A percentile compares a stretch with the other conserved stretches of the same genome.
Conservation (phyloP, 2,888 invertebrate genomes). For the Cephus runcator region DNA sequence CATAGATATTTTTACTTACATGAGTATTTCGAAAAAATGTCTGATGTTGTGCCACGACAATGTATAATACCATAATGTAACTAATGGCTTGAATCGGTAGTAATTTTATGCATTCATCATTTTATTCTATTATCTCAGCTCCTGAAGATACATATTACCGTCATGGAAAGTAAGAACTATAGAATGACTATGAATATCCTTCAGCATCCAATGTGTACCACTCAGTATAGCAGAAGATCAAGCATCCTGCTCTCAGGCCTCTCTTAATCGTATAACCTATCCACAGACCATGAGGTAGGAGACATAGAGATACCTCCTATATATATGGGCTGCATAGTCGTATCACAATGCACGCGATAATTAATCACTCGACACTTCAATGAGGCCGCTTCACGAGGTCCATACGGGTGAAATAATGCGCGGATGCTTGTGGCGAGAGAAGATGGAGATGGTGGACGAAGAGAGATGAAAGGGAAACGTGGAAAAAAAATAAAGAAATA, state of each 20-base stretch:
- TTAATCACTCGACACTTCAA: conserved; percentile 28
- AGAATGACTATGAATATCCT: neutral
- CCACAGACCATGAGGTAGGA: neutral
- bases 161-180: neutral
- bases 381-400: conserved; percentile 10
- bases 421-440: neutral
- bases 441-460: neutral
- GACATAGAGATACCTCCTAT: neutral
- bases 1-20: neutral
- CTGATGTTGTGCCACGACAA: neutral
- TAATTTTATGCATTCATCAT: neutral
- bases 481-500: neutral
- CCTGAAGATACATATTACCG: neutral
- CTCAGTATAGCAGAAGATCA: neutral
- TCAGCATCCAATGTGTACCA: neutral
- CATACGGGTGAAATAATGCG: neutral
- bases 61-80: neutral
- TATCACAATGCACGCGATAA: conserved; percentile 1
- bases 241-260: neutral
- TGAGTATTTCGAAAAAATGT: neutral
- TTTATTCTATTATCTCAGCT: neutral
- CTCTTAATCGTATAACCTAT: neutral
- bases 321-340: neutral
- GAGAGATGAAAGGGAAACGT: neutral
- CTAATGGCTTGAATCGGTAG: neutral